A percentile compares a stretch with the other conserved stretches of the same genome.
phyloP scores from a whole-genome alignment of 2,888 invertebrate genomes.

The Aporophyla lueneburgensis region DNA sequence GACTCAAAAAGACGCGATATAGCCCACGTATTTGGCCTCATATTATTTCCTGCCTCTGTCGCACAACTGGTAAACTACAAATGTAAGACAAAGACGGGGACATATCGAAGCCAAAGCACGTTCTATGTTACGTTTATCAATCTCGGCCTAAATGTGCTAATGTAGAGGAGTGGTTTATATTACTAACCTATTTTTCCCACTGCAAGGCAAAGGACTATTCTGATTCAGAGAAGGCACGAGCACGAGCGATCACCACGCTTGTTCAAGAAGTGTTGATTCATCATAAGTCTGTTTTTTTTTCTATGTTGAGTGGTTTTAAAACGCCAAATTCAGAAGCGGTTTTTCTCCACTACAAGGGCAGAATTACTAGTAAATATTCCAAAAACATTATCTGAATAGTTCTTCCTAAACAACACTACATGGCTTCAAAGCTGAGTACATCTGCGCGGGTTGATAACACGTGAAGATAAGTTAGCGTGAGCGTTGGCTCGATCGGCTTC shows the following conservation, averaged over 20 bases:
- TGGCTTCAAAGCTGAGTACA: constrained; percentile 48
- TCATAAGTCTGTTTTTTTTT: no score
- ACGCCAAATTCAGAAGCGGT: neutral
- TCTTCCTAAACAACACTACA: constrained; percentile 43
- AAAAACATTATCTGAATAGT: constrained; percentile 7
- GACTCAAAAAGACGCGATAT: neutral
- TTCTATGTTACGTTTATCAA: neutral
- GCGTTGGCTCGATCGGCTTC: constrained; percentile 58
- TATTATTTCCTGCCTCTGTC: neutral
- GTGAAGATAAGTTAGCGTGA: constrained; percentile 52
- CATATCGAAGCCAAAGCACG: neutral
- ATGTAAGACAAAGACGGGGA: neutral
- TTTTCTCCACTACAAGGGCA: neutral
- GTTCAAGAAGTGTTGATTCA: no score
- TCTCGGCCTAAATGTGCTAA: neutral
- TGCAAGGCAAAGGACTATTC: no score
- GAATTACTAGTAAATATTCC: neutral
- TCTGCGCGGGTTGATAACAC: constrained; percentile 42
- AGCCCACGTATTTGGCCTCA: neutral
- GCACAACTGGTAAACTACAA: neutral
- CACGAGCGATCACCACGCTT: no score
- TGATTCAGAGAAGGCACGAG: no score
- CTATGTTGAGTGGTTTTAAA: neutral
- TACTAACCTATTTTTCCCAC: no score
- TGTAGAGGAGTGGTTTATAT: neutral